Percentiles rank a stretch among this genome's conserved stretches.
Evolutionary conservation across 1,140 invertebrate genomes (phyloP).

Genomic region (Mylabris phalerata): DNA sequence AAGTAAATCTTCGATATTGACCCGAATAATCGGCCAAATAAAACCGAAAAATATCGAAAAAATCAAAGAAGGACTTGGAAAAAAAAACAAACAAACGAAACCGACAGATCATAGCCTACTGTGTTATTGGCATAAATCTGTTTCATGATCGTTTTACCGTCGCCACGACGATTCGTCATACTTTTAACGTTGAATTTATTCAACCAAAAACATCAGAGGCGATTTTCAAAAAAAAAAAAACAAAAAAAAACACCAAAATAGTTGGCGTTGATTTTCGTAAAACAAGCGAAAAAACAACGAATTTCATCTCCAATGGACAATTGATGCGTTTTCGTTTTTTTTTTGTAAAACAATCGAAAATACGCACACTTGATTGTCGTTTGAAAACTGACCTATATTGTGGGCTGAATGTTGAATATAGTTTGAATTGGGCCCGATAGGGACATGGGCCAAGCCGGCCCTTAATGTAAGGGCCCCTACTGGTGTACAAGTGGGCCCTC

Average conservation of each 20-base stretch:
- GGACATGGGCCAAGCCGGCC: conserved; percentile 43
- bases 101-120: too few relatives aligned
- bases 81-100: too few relatives aligned
- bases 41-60: not conserved
- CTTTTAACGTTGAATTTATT: conserved; percentile 21
- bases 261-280: not conserved
- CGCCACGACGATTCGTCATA: conserved; percentile 15
- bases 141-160: not conserved
- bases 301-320: not conserved
- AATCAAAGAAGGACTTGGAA: too few relatives aligned
- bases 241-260: too few relatives aligned
- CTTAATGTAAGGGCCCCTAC: conserved; percentile 41
- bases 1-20: conserved; percentile 2
- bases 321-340: not conserved
- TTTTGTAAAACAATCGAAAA: not conserved
- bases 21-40: not conserved
- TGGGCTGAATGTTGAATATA: conserved; percentile 41
- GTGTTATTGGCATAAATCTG: too few relatives aligned
- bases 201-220: conserved; percentile 14
- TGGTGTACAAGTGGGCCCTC: conserved; percentile 39
- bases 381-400: conserved; percentile 38
- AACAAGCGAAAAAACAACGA: not conserved
- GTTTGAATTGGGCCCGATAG: conserved; percentile 39
- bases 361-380: not conserved
- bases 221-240: not conserved